Conservation (phyloP, 2,797 vertebrate species). For the Hirundo rustica region DNA sequence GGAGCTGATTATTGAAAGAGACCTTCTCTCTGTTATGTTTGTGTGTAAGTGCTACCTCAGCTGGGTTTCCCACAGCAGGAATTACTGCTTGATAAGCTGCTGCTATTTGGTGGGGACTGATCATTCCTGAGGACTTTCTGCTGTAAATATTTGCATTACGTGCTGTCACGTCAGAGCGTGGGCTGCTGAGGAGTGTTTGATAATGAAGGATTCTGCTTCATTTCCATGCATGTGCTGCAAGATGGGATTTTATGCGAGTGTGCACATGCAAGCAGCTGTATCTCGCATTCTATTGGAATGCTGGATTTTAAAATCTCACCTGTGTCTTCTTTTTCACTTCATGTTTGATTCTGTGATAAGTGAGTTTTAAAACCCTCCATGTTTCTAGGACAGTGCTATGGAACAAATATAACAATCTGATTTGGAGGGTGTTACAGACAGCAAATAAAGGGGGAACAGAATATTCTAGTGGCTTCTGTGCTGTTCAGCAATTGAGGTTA, state of each 20-base stretch:
- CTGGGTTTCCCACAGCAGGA: slow-evolving; percentile 30
- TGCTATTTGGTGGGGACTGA: slow-evolving; percentile 19
- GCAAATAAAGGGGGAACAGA: neutral
- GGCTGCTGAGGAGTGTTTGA: neutral
- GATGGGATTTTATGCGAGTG: neutral
- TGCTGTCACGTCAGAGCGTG: neutral
- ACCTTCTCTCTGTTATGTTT: neutral
- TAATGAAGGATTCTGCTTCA: neutral
- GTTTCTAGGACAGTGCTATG: neutral
- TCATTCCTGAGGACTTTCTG: slow-evolving; percentile 20
- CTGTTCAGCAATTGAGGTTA: neutral
- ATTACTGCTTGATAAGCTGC: slow-evolving; percentile 10
- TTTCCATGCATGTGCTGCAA: neutral
- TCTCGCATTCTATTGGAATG: neutral
- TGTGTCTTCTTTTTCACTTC: neutral
- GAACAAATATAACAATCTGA: neutral
- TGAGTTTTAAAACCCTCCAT: neutral
- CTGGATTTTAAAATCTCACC: neutral
- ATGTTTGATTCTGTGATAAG: neutral
- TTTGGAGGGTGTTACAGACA: neutral
- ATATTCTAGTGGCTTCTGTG: neutral
- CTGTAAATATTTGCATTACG: slow-evolving; percentile 3
- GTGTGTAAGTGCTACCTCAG: slow-evolving; percentile 34
- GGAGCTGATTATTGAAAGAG: slow-evolving; percentile 9
- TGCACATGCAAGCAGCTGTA: neutral